Base-by-base conservation (phyloP, 2,113 vertebrate genomes). In the Centropristis striata region DNA sequence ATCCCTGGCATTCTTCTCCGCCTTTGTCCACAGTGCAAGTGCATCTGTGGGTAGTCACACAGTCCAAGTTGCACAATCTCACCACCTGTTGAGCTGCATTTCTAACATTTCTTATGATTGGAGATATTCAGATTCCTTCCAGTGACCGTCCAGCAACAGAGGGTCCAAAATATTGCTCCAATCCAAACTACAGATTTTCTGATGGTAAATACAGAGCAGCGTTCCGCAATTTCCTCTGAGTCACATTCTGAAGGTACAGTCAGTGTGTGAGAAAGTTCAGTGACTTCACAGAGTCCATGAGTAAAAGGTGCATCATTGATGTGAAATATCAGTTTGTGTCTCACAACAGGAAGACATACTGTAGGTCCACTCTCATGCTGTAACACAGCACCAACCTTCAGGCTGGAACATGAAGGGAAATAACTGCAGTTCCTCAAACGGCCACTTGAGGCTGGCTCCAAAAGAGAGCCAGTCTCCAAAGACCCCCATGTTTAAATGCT, bases 71-170 rank as follows among this genome's bases (percentile, higher is more conserved):
- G 65, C 80, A 70, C 81, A 86, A 63, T 79, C 78, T 66, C 83
- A 51, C 82, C 81, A 89, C 87, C 84, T 88, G 88, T 75, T 91
- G 87, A 88, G 70, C 59, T 71, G 46, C 5, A 50, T 50, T 42
- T 53, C 37, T 53, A 9, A n/a, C 2, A 53, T 18, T 5, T 63
- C 16, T 64, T 36, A 0, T 41, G 0, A 39, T 27, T 32, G 7
- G 50, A 36, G 18, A 44, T 18, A 18, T 70, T 50, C 21, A 63
- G 14, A 77, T 83, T 50, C 58, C 25, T 47, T 65, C 44, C 51
- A 32, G 16, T 25, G 21, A 60, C 58, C 25, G 37, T 65, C 44
- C 51, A 39, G 20, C 28, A 27, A 60, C 5, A 60, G 25, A 4
- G 0, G 16, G 3, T 75, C n/a, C 6, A n/a, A 69, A 71, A 69